Base-by-base conservation (phyloP, 2,888 invertebrate genomes). In the Heteromurus nitidus region DNA sequence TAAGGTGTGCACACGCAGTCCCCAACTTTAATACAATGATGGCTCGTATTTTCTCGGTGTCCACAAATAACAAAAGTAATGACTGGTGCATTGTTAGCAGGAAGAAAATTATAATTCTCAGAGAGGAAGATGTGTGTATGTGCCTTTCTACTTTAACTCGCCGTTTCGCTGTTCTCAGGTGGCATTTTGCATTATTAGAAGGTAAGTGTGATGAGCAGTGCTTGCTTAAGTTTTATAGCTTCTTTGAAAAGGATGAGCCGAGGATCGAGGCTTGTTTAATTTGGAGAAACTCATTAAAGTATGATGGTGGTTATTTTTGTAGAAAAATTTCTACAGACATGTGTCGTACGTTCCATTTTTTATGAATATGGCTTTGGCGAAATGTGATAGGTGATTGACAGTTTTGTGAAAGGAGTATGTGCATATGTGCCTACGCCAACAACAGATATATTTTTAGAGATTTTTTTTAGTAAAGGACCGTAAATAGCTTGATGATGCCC, bases 211-310 rank as follows among this genome's bases (percentile, higher is more conserved):
- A 65, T 65, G 26, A 64, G 9, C 31, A n/a, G n/a, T 11, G 7
- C 13, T 36, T 24, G 64, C 22, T 18, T 60, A 60, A n/a, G 18
- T 11, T 11, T 30, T 60, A 60, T 30, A 68, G 30, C 36, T 13
- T 44, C 44, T 62, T 62, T 36, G 24, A 62, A 44, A 9, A 24
- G 22, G 47, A 47, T 47, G n/a, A 47, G n/a, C 47, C 47, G n/a
- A 3, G 36, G 5, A 13, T 28, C 20, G 28, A 64, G 70, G 18
- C 42, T 77, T 77, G 70, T 69, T 77, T 77, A 77, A 77, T 77
- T 77, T 77, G 64, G 77, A 70, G 77, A 77, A 77, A 77, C 62
- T 70, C 77, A 70, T 77, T 70, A n/a, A n/a, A n/a, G n/a, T n/a
- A 77, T 69, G 69, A 50, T 28, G 42, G 26, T 64, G 28, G 58